Evolutionary conservation across 2,888 invertebrate species (phyloP), one percentile per base, ranked within the genome.

Genomic region (Galerucella nymphaeae): DNA sequence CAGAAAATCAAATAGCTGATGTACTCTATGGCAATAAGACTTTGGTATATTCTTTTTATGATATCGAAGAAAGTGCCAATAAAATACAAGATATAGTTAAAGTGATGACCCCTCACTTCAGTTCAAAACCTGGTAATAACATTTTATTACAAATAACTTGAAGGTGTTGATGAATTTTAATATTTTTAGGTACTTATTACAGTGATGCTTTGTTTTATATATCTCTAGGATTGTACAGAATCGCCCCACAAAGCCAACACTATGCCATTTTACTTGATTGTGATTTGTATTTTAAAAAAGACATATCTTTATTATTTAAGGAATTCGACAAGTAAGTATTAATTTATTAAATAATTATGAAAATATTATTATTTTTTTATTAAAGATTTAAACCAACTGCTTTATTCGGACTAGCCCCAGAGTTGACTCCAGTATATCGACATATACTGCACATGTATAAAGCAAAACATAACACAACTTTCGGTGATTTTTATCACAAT

Each of bases 171-270:
- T 14, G 11, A 18, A 63, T 23, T 16, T 10, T 14, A 30, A 30
- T 42, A 30, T 66, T 82, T 81, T 73, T 82, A 88, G 92, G 91
- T 69, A 90, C 92, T 4, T 94, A 95, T 82, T 95, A 94, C 83
- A 92, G 92, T 78, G 93, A 94, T 85, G 91, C 93, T 1, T 86
- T 95, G 30, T 95, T 95, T 86, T 95, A 93, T 83, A 84, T 95
- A 41, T 94, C 95, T 0, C 87, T 94, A 65, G 93, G 92, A 2
- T 84, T 94, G 38, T 92, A 94, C 83, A 88, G 89, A 79, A 90
- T 94, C 64, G 90, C 93, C 57, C 91, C 92, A 13, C 73, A 80
- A 2, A 84, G 88, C 66, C 89, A 94, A 81, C 87, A 89, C 38
- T 86, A 88, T 76, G 91, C 92, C 16, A 90, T 93, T 75, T 89